A percentile compares a stretch with the other conserved stretches of the same genome.
Conservation (phyloP, 2,113 vertebrate genomes). For the Pontoporia blainvillei region DNA sequence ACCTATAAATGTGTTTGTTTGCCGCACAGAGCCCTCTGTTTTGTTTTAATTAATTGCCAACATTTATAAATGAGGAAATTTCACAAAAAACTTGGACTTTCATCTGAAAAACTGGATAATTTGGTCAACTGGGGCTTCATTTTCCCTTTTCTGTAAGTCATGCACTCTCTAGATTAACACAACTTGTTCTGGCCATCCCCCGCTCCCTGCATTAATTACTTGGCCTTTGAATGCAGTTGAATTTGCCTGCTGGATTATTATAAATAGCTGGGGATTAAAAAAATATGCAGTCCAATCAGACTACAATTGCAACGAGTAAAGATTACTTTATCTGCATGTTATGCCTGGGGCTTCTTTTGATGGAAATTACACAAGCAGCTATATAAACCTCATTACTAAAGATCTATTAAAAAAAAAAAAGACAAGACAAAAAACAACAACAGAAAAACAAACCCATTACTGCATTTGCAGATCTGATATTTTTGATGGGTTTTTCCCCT, state of each 20-base stretch:
- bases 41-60: slow-evolving; percentile 5
- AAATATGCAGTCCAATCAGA: neutral
- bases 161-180: neutral
- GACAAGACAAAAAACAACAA: too few species aligned
- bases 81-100: neutral
- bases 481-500: neutral
- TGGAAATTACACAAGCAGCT: neutral
- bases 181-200: neutral
- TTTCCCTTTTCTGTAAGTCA: neutral
- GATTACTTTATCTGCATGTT: neutral
- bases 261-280: slow-evolving; percentile 32
- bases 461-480: neutral
- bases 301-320: slow-evolving; percentile 3
- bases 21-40: neutral
- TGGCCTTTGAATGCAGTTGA: neutral
- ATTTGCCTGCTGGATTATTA: neutral
- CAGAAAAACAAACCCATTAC: neutral
- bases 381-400: neutral
- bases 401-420: too few species aligned
- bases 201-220: neutral
- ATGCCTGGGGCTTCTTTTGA: neutral
- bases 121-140: neutral
- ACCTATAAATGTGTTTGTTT: neutral
- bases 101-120: neutral
- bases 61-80: neutral